Base-by-base conservation (phyloP, 2,888 invertebrate species). In the Drosophila bunnanda region DNA sequence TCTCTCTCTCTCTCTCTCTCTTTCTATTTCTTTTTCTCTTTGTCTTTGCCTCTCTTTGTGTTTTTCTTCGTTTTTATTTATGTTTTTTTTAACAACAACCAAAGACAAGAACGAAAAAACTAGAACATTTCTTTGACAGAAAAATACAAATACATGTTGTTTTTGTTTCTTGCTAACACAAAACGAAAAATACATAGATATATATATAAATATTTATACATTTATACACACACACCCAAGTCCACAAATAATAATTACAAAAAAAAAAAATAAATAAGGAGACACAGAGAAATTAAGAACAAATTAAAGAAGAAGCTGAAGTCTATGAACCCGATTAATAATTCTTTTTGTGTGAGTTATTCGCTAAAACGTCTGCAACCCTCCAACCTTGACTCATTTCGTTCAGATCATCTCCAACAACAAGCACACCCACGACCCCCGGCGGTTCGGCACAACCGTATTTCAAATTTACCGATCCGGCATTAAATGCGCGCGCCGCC, bases 401-500 rank as follows among this genome's bases (percentile, higher is more conserved):
- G 92, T 91, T 93, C 93, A 96, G 96, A 95, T 95, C 96, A 93
- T 95, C 96, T 93, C 94, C 94, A 94, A 95, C 95, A 91, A 93
- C 93, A 93, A 94, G 94, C 93, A 94, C 94, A 93, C 95, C 95
- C 86, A 88, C 90, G 77, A 81, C 90, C 77, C 78, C 90, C 62
- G 81, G 90, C 79, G 91, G 88, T 89, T 93, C 94, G 92, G 94
- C 94, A 93, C 96, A 96, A 93, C 96, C 96, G 92, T 94, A 95
- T 93, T 97, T 97, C 95, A 96, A 96, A 95, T 97, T 97, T 95
- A 97, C 96, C 93, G 97, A 97, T 94, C 96, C 97, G 92, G 95
- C 96, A 93, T 95, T 98, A 94, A 96, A 95, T 93, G 95, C 96
- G 93, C 97, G 97, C 94, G 98, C 98, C 91, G 96, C 96, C 93